Evolutionary conservation across 1,140 invertebrate genomes (phyloP), one percentile per base, ranked within the genome.

Genomic region (Belonocnema kinseyi): DNA sequence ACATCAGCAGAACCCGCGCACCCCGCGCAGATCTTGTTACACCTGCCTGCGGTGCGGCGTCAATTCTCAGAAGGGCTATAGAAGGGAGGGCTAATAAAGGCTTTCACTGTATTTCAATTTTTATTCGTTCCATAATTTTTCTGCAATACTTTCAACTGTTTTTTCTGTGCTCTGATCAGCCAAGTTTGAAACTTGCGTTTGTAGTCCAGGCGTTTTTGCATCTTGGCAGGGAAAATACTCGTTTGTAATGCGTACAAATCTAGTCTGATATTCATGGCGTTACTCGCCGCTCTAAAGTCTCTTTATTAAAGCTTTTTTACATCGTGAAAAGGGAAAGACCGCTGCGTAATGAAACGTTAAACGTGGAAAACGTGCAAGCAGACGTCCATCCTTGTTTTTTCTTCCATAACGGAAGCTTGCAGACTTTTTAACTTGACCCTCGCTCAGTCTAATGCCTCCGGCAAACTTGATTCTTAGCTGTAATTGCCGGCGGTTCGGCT

Each of bases 381-480:
- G 58, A 33, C 26, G 26, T 40, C 13, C 26, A 16, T 66, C 33
- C 40, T 66, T 66, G 61, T 66, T 66, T 61, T 61, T 66, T 7
- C 61, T 66, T 66, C 61, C 10, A 40, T 33, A 40, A 40, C 61
- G 33, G 40, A 33, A 66, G 61, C 61, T 66, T 66, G 61, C 61
- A 26, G 26, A 66, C 61, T 66, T 66, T 66, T 66, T 66, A 3
- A 66, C 61, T 46, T 66, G 40, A 66, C 61, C 61, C 61, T 66
- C 61, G 21, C 26, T 66, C 61, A 40, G 26, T 26, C 16, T 12
- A 33, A 40, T 40, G 61, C 61, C 61, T 16, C 26, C 0, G 61
- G 61, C 26, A 33, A 66, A 66, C 61, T 66, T 66, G 61, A 66
- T 66, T 66, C 61, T 66, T 66, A 66, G 26, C 40, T 16, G 61